Evolutionary conservation across 2,113 vertebrate genomes (phyloP).

Genomic region (Numenius arquata): DNA sequence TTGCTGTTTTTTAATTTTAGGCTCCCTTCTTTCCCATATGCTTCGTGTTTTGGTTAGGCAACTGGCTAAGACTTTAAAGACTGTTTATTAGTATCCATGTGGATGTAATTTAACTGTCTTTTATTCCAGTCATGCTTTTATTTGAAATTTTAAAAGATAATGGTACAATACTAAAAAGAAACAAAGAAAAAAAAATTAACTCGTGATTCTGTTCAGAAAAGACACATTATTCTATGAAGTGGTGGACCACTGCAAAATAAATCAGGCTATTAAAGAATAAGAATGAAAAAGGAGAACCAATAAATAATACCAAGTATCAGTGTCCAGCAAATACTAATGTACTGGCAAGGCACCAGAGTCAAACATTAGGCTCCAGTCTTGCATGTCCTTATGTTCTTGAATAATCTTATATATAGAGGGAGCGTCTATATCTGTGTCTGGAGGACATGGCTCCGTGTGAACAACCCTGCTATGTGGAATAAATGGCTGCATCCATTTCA

Average conservation of each 20-base stretch:
- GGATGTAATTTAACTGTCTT: slow-evolving; percentile 69
- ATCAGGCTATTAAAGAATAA: slow-evolving; percentile 9
- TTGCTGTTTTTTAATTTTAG: slow-evolving; percentile 32
- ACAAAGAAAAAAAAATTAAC: background rate
- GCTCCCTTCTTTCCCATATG: slow-evolving; percentile 41
- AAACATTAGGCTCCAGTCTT: background rate
- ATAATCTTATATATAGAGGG: background rate
- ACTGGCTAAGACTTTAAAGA: slow-evolving; percentile 49
- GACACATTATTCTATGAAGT: slow-evolving; percentile 13
- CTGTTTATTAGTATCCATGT: slow-evolving; percentile 60
- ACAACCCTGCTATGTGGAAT: background rate
- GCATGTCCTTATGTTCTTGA: background rate
- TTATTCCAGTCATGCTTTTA: slow-evolving; percentile 61
- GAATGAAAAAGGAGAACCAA: slow-evolving; percentile 25
- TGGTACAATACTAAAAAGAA: slow-evolving; percentile 51
- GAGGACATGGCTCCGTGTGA: background rate
- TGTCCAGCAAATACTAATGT: background rate
- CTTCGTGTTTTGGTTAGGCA: slow-evolving; percentile 60
- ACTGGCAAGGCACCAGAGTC: background rate
- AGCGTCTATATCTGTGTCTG: background rate
- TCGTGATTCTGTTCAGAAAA: slow-evolving; percentile 50
- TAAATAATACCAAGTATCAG: background rate
- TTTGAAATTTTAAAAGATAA: slow-evolving; percentile 65
- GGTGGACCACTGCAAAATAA: background rate
- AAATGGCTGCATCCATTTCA: background rate